Conservation (phyloP, 2,113 vertebrate species). For the Heterochromis multidens region DNA sequence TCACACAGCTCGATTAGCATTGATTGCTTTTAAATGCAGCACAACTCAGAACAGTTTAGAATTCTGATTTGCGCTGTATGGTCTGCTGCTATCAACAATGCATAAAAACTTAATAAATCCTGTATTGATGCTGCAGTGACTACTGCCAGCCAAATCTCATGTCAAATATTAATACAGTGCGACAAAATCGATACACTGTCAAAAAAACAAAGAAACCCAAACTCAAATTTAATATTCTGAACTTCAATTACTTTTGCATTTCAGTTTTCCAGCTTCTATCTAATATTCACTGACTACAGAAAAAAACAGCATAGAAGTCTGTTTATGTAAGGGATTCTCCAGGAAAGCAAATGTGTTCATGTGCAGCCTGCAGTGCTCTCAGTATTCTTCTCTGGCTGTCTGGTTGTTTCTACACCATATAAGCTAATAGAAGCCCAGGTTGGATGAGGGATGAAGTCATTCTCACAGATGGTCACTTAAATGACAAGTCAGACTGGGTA, state of each 20-base stretch:
- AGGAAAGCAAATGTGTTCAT: not conserved
- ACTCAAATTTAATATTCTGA: not conserved
- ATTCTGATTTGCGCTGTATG: not conserved
- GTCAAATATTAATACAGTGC: not conserved
- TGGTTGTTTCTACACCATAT: not conserved
- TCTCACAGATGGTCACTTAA: not conserved
- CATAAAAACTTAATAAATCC: not conserved
- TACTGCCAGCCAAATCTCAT: not conserved
- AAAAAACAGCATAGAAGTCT: not conserved
- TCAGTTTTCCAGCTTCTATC: not conserved
- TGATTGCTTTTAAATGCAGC: constrained; percentile 61
- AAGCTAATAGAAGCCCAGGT: not conserved
- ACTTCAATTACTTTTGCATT: not conserved
- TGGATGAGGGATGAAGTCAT: not conserved
- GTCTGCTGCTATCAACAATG: not conserved
- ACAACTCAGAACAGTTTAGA: constrained; percentile 3
- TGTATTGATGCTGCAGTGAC: not conserved
- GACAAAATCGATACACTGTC: not conserved
- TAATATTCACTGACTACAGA: not conserved
- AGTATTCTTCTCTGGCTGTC: not conserved
- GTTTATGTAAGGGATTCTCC: not conserved
- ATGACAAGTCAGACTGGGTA: constrained; percentile 6
- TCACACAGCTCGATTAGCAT: constrained; percentile 64
- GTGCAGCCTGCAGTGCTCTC: not conserved
- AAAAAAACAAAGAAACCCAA: not conserved